phyloP scores from a whole-genome alignment of 2,797 vertebrate genomes.

The Knipowitschia caucasica region DNA sequence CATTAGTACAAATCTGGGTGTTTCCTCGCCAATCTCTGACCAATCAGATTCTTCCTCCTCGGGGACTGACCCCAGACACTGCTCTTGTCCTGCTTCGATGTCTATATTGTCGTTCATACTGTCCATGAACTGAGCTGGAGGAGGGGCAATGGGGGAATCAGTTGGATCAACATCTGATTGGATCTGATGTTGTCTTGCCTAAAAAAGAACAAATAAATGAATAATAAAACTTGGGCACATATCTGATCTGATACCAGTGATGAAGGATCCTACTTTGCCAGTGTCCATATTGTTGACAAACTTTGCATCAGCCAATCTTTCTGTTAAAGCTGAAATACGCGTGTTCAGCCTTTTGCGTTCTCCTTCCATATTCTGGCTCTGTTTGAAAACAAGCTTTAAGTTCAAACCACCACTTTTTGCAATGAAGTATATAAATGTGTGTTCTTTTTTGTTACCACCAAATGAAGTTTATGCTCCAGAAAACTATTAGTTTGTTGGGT shows the following conservation, averaged over 20 bases:
- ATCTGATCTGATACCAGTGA: not conserved
- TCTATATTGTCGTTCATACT: slow-evolving; percentile 49
- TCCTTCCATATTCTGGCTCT: slow-evolving; percentile 70
- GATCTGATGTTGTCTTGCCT: slow-evolving; percentile 66
- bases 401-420: not conserved
- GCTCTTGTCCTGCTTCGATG: slow-evolving; percentile 55
- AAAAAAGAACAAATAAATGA: not conserved
- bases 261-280: slow-evolving; percentile 61
- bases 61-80: slow-evolving; percentile 67
- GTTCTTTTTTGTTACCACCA: slow-evolving; percentile 68
- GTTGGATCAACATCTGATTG: slow-evolving; percentile 54
- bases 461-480: slow-evolving; percentile 68
- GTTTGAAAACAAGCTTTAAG: slow-evolving; percentile 16
- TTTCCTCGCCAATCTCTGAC: slow-evolving; percentile 75
- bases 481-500: slow-evolving; percentile 70
- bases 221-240: not conserved
- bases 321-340: slow-evolving; percentile 65
- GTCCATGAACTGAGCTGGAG: slow-evolving; percentile 77
- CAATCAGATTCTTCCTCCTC: slow-evolving; percentile 79
- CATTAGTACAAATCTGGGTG: slow-evolving; percentile 47
- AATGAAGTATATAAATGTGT: not conserved
- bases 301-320: slow-evolving; percentile 65
- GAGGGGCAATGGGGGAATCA: slow-evolving; percentile 56
- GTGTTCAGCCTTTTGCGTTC: slow-evolving; percentile 67
- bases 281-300: slow-evolving; percentile 60